Base-by-base conservation (phyloP, 1,140 invertebrate genomes). In the Mesaphorura yosii region DNA sequence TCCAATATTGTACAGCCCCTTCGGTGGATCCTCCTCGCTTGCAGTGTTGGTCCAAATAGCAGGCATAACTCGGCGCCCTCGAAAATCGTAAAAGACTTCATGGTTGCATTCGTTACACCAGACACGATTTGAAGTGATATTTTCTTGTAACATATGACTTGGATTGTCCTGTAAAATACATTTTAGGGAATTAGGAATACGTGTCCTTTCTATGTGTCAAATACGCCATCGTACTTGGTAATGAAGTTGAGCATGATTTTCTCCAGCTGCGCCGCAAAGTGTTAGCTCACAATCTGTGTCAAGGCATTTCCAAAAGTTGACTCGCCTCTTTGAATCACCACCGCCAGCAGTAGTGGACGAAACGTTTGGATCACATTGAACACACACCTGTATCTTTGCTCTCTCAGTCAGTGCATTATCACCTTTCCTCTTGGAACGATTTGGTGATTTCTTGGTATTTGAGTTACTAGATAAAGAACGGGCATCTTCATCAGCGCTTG, bases 1-100 rank as follows among this genome's bases (percentile, higher is more conserved):
- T 31, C 92, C 93, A 57, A 93, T 79, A 69, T 94, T 94, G 64
- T 88, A 83, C 0, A 94, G 72, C 1, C 90, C 89, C 38, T 87
- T 82, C 17, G 91, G 53, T 17, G 59, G 45, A 34, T 44, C 41
- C 15, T 62, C 59, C 12, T 59, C 52, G 38, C 26, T 45, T 10
- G 10, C 31, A 45, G 40, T 20, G 15, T 54, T 40, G 29, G 51
- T 45, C 54, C 54, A 51, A 51, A 59, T 44, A 40, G 46, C 46
- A 12, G 58, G 50, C 19, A 31, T 34, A 5, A 34, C 2, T 12
- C 59, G 51, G 6, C 56, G 49, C 44, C 57, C 59, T 19, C 74
- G 72, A 41, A 63, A 65, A 20, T 67, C 69, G 51, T 59, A 68
- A 70, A 82, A 66, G 70, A 88, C 77, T 78, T 90, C 76, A 63